Evolutionary conservation across 2,888 invertebrate genomes (phyloP).

Genomic region (Oeneis ivallda): DNA sequence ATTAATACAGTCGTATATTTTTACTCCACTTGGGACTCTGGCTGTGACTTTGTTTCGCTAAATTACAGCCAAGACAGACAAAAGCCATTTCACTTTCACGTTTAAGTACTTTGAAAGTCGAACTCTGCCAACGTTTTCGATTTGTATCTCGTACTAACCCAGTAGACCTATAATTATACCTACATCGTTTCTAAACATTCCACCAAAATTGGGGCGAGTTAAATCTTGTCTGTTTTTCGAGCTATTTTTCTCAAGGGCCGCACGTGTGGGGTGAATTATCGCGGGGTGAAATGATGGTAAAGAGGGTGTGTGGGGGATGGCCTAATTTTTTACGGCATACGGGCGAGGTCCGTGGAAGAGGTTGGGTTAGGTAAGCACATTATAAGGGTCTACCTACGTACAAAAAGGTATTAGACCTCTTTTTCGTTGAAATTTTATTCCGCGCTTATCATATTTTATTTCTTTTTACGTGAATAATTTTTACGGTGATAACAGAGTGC

Average conservation of each 20-base stretch:
- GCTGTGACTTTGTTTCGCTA: too few relatives aligned
- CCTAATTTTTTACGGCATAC: slow-evolving; percentile 70
- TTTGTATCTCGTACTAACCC: neutral
- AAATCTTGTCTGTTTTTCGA: slow-evolving; percentile 76
- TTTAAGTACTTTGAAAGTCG: neutral
- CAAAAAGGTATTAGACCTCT: slow-evolving; percentile 37
- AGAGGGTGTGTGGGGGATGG: slow-evolving; percentile 52
- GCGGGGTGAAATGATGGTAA: slow-evolving; percentile 46
- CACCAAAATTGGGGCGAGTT: slow-evolving; percentile 59
- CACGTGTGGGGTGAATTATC: slow-evolving; percentile 63
- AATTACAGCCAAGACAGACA: too few relatives aligned
- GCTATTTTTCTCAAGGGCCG: slow-evolving; percentile 80
- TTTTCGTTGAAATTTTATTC: slow-evolving; percentile 32
- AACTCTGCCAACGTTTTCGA: too few relatives aligned
- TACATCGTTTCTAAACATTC: slow-evolving; percentile 37
- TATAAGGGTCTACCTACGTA: slow-evolving; percentile 40
- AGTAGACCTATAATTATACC: slow-evolving; percentile 14
- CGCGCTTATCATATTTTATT: slow-evolving; percentile 9
- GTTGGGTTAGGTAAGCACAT: slow-evolving; percentile 47
- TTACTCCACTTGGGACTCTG: too few relatives aligned
- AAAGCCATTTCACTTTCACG: too few relatives aligned
- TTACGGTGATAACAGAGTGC: neutral
- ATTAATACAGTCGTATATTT: too few relatives aligned
- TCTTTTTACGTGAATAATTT: neutral
- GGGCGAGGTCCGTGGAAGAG: slow-evolving; percentile 64